Conservation (phyloP, 2,113 vertebrate genomes). For the pig (Sus scrofa) region T2T-Sscrofa CM000830.6:18098501-18099000, state of each 20-base stretch:
- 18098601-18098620: slow-evolving; percentile 74
- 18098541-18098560: slow-evolving; percentile 71
- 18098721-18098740: slow-evolving; percentile 70
- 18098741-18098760: slow-evolving; percentile 67
- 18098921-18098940: slow-evolving; percentile 45
- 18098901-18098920: slow-evolving; percentile 57
- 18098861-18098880: slow-evolving; percentile 69
- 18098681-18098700: slow-evolving; percentile 73
- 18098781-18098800: slow-evolving; percentile 73
- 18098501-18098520: slow-evolving; percentile 70
- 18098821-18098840: slow-evolving; percentile 71
- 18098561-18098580: slow-evolving; percentile 72
- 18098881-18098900: slow-evolving; percentile 69
- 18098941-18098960: slow-evolving; percentile 68
- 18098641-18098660: slow-evolving; percentile 70
- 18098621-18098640: slow-evolving; percentile 71
- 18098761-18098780: slow-evolving; percentile 73
- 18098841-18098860: slow-evolving; percentile 79
- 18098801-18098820: slow-evolving; percentile 67
- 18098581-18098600: slow-evolving; percentile 49
- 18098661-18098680: slow-evolving; percentile 77
- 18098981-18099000: slow-evolving; percentile 56
- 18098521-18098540: slow-evolving; percentile 68
- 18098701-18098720: slow-evolving; percentile 74
- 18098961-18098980: slow-evolving; percentile 57